phyloP scores from a whole-genome alignment of 2,113 vertebrate genomes.

The Pandion haliaetus region DNA sequence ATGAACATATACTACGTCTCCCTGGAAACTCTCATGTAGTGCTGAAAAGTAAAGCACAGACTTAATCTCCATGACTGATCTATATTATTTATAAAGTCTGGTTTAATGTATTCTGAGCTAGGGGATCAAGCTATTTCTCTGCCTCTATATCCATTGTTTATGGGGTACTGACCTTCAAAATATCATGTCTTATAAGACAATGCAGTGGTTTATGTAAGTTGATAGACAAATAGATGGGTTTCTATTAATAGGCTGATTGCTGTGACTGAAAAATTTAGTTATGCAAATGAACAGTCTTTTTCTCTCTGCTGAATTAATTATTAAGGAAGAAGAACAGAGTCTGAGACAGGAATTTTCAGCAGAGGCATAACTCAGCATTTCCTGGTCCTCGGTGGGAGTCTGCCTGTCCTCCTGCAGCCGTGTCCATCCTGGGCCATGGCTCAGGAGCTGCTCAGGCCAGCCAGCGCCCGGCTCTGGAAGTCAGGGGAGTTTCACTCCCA shows the following conservation, averaged over 20 bases:
- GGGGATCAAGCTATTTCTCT: not conserved
- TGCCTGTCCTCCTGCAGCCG: not conserved
- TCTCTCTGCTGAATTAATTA: slow-evolving; percentile 42
- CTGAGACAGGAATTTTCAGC: not conserved
- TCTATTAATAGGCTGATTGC: slow-evolving; percentile 51
- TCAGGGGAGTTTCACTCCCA: not conserved
- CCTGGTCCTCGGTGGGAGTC: not conserved
- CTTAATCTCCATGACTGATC: not conserved
- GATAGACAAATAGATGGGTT: slow-evolving; percentile 35
- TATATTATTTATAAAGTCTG: not conserved
- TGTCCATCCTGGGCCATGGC: not conserved
- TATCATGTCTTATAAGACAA: not conserved
- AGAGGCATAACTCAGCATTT: not conserved
- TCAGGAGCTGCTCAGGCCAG: not conserved
- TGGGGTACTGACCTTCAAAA: slow-evolving; percentile 8
- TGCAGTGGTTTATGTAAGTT: not conserved
- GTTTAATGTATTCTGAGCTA: not conserved
- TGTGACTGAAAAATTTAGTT: slow-evolving; percentile 37
- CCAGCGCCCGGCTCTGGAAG: not conserved
- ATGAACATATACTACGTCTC: not conserved
- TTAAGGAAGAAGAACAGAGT: slow-evolving; percentile 14
- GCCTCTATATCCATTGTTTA: not conserved
- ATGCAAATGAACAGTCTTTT: slow-evolving; percentile 46
- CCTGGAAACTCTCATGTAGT: not conserved
- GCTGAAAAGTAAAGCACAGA: not conserved